These are phyloP conservation scores for Parus major DNA, from an alignment of 2,113 vertebrate genomes.

Conservation along the genomic window DNA sequence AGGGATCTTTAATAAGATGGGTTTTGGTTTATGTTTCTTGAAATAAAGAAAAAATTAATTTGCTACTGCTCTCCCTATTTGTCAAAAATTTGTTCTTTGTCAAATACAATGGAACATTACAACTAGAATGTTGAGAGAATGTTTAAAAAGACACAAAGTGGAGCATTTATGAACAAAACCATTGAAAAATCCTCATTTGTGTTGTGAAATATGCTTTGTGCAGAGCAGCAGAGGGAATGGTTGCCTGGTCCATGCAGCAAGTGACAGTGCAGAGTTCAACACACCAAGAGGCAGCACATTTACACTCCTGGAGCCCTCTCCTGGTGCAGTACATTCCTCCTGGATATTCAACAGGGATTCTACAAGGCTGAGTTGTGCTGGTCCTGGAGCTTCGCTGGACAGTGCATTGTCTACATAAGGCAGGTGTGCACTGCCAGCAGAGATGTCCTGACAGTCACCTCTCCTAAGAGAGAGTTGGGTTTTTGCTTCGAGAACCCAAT, in stretches of 20 bases:
- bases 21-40: neutral
- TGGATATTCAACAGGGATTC: neutral
- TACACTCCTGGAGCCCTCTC: neutral
- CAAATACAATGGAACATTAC: neutral
- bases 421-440: accelerated
- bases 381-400: neutral
- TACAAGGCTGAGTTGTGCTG: neutral
- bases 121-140: neutral
- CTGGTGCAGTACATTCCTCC: neutral
- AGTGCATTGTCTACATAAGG: neutral
- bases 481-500: neutral
- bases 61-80: neutral
- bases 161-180: neutral
- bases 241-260: too few relatives aligned
- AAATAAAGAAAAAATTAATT: neutral
- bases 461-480: neutral
- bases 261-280: neutral
- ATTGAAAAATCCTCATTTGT: neutral
- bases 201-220: neutral
- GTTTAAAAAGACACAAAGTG: neutral
- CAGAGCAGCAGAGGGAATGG: neutral
- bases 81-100: neutral
- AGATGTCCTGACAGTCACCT: neutral
- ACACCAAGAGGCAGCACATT: neutral
- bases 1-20: neutral